Percentiles rank a stretch among this genome's conserved stretches.
phyloP scores from a whole-genome alignment of 2,797 vertebrate genomes.

The Adrianichthys oophorus region DNA sequence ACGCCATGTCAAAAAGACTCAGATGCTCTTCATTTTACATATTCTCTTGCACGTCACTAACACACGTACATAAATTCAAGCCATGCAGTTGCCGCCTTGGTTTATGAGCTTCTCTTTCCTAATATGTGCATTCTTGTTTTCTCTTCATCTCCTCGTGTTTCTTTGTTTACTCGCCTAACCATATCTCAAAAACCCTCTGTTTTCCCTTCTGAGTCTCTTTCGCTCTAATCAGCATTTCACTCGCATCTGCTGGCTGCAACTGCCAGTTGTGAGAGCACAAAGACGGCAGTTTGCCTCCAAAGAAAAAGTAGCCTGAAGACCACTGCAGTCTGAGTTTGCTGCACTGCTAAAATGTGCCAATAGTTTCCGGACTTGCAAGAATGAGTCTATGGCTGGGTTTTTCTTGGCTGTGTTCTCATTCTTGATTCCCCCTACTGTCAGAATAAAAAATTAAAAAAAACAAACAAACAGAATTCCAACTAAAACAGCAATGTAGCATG shows the following conservation, averaged over 20 bases:
- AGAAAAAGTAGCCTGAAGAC: constrained; percentile 27
- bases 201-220: constrained; percentile 20
- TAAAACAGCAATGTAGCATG: no score
- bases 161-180: constrained; percentile 37
- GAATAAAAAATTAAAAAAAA: no score
- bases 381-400: no score
- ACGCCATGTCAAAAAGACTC: constrained; percentile 32
- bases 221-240: constrained; percentile 45
- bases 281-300: constrained; percentile 15
- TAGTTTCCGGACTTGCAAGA: constrained; percentile 2
- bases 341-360: constrained; percentile 24
- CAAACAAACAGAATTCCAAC: no score
- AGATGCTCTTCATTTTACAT: constrained; percentile 10
- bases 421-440: no score
- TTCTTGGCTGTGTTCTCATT: no score
- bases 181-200: constrained; percentile 24
- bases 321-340: constrained; percentile 11
- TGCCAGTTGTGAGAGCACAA: constrained; percentile 36
- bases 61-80: constrained; percentile 10
- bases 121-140: constrained; percentile 19
- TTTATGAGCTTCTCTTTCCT: neutral
- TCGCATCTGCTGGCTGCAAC: constrained; percentile 17
- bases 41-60: constrained; percentile 5
- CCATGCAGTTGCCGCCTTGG: constrained; percentile 3
- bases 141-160: constrained; percentile 16